Base-by-base conservation (phyloP, 2,888 invertebrate genomes). In the Drosophila pseudotalamancana region DNA sequence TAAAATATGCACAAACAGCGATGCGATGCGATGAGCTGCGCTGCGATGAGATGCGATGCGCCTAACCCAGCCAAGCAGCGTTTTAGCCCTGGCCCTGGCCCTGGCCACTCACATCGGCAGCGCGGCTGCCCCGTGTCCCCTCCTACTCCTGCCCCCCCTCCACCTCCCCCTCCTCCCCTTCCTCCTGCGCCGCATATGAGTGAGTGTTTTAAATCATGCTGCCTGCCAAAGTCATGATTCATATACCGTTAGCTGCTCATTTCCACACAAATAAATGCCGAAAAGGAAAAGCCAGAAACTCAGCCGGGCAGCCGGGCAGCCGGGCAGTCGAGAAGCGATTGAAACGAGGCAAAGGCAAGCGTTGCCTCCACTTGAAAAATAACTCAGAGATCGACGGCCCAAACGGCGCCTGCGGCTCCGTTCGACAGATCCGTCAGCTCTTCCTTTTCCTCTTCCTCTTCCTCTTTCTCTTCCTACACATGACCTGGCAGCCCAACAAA, bases 211-310 rank as follows among this genome's bases (percentile, higher is more conserved):
- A 88, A 89, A 90, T 88, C 89, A 89, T 88, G 89, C 79, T 83
- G 89, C 82, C 86, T 90, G 88, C 87, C 89, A 89, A 87, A 88
- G 89, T 90, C 90, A 89, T 90, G 90, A 90, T 89, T 90, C 90
- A 90, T 88, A 80, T 90, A 88, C 90, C 90, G 90, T 90, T 90
- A 90, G 82, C 77, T 89, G 85, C 80, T 82, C 75, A 88, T 87
- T 83, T 84, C 82, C 86, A 85, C 83, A 84, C 87, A 86, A 80
- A 85, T 70, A 87, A 87, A 87, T 77, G 76, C 85, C 87, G 78
- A 78, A 73, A 80, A 87, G 86, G 79, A 67, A 73, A 68, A 70
- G 56, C 59, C 62, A 53, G 39, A 54, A 49, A 18, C 12, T 40
- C 16, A 8, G 43, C 43, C 29, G 23, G 27, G 18, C 32, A 21